A percentile compares a stretch with the other conserved stretches of the same genome.
Evolutionary conservation across 2,888 invertebrate genomes (phyloP).

Genomic region (Patella ulyssiponensis): DNA sequence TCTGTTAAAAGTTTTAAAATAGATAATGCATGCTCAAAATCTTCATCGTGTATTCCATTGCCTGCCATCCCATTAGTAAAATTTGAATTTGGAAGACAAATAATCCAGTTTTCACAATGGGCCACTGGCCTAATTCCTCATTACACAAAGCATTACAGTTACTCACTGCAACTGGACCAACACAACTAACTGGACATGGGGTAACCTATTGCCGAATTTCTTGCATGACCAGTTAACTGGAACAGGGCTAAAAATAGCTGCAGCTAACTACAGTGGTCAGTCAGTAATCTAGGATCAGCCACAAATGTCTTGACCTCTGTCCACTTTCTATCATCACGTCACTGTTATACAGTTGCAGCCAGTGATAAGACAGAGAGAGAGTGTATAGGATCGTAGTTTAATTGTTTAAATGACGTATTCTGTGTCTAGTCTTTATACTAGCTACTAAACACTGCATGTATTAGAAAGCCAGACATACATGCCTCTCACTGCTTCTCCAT

Average conservation of each 20-base stretch:
- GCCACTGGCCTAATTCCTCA: slow-evolving; percentile 11
- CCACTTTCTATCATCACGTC: not conserved
- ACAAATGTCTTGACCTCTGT: slow-evolving; percentile 5
- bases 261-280: slow-evolving; percentile 6
- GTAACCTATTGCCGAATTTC: slow-evolving; percentile 12
- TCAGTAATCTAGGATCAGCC: not conserved
- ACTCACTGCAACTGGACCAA: not conserved
- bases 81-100: not conserved
- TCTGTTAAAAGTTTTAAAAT: slow-evolving; percentile 26
- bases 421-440: too few species aligned
- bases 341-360: not conserved
- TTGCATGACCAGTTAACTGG: slow-evolving; percentile 9
- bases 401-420: slow-evolving; percentile 7
- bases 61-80: slow-evolving; percentile 21
- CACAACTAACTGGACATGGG: slow-evolving; percentile 11
- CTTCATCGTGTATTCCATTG: slow-evolving; percentile 33
- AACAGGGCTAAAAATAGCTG: not conserved
- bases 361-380: not conserved
- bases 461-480: too few species aligned
- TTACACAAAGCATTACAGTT: slow-evolving; percentile 12
- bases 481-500: too few species aligned
- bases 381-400: not conserved
- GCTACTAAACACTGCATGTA: too few species aligned
- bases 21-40: slow-evolving; percentile 42
- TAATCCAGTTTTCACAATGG: not conserved